phyloP scores from a whole-genome alignment of 2,113 vertebrate genomes.

The Pseudorasbora parva region DNA sequence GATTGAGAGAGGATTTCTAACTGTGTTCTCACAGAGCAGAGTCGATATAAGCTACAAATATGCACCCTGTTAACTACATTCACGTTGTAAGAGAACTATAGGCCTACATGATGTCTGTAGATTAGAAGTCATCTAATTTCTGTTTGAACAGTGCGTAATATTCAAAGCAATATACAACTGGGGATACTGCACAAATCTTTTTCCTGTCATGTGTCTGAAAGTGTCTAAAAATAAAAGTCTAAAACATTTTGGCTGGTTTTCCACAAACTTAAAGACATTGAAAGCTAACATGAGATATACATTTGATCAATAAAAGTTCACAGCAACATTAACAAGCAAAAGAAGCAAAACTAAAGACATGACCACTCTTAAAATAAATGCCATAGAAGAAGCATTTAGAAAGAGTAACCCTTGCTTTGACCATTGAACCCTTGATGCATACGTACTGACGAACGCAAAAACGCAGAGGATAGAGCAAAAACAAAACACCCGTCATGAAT shows the following conservation, averaged over 20 bases:
- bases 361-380: too few relatives aligned
- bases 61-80: not conserved
- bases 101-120: not conserved
- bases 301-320: not conserved
- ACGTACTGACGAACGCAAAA: too few relatives aligned
- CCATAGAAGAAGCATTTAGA: too few relatives aligned
- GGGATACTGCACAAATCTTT: not conserved
- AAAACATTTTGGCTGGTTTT: not conserved
- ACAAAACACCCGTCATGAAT: too few relatives aligned
- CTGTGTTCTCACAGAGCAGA: constrained; percentile 23
- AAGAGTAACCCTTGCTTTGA: too few relatives aligned
- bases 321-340: not conserved
- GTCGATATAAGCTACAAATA: not conserved
- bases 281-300: not conserved
- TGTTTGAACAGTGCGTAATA: not conserved
- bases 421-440: too few relatives aligned
- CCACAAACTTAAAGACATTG: not conserved
- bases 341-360: not conserved
- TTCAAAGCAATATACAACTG: not conserved
- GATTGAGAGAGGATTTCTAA: constrained; percentile 58
- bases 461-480: too few relatives aligned
- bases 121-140: constrained; percentile 9
- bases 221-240: too few relatives aligned
- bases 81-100: not conserved
- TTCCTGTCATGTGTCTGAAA: not conserved